Evolutionary conservation across 2,113 vertebrate species (phyloP).

Genomic region (Capricornis sumatraensis): DNA sequence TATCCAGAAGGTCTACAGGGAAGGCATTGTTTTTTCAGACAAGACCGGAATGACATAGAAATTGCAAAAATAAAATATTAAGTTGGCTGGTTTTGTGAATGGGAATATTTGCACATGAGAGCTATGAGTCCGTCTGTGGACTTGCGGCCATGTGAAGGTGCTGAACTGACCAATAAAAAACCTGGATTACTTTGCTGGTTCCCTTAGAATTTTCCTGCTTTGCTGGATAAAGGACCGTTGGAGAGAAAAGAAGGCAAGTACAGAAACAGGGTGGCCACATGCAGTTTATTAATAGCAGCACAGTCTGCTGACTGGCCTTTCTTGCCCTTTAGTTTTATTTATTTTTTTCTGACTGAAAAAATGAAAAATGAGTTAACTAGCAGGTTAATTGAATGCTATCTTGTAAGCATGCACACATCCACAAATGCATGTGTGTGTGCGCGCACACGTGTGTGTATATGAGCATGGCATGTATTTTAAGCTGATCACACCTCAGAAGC

Average conservation of each 20-base stretch:
- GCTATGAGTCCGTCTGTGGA: background rate
- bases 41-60: background rate
- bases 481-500: constrained; percentile 20
- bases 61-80: background rate
- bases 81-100: background rate
- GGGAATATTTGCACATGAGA: background rate
- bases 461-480: background rate
- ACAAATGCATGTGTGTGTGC: background rate
- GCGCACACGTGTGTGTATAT: background rate
- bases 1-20: background rate
- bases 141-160: background rate
- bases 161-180: background rate
- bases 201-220: background rate
- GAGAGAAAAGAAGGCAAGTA: constrained; percentile 25
- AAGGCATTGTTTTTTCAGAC: background rate
- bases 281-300: constrained; percentile 49
- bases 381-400: constrained; percentile 31
- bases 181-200: background rate
- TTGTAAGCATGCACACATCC: background rate
- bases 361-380: constrained; percentile 40
- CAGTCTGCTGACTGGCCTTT: constrained; percentile 36
- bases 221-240: background rate
- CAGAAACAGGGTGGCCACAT: background rate
- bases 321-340: background rate
- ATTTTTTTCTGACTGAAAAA: constrained; percentile 37